These are phyloP conservation scores for Tor tambroides DNA, from an alignment of 2,113 vertebrate species.

Conservation along the genomic window DNA sequence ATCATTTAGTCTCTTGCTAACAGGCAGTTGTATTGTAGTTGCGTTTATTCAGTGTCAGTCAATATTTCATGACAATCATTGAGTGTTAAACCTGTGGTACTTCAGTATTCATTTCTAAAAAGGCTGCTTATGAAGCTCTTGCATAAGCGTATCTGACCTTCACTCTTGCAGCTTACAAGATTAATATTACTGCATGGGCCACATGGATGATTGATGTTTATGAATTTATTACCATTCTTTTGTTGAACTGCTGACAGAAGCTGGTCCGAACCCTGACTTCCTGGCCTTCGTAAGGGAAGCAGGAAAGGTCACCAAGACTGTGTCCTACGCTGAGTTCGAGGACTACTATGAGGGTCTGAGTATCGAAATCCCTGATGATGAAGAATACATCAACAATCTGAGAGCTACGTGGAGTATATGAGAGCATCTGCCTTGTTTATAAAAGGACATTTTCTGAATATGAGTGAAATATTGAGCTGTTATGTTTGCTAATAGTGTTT, in stretches of 20 bases:
- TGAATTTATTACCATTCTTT: background rate
- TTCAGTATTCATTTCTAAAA: background rate
- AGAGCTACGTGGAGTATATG: slow-evolving; percentile 79
- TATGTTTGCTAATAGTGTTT: background rate
- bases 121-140: background rate
- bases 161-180: background rate
- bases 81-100: background rate
- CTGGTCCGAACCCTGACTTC: slow-evolving; percentile 14
- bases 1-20: background rate
- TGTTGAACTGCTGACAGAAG: slow-evolving; percentile 3
- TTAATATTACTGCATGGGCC: background rate
- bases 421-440: slow-evolving; percentile 33
- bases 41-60: background rate
- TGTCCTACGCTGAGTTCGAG: slow-evolving; percentile 83
- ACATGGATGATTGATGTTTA: slow-evolving; percentile 26
- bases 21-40: background rate
- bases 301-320: slow-evolving; percentile 70
- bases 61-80: background rate
- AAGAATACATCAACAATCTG: slow-evolving; percentile 79
- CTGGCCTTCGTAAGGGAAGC: slow-evolving; percentile 1
- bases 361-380: slow-evolving; percentile 71
- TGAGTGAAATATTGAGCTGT: background rate
- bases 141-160: too few species aligned
- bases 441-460: background rate
- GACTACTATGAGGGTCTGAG: slow-evolving; percentile 85